Conservation (phyloP, 1,140 invertebrate species). For the Drosophila hydei region DNA sequence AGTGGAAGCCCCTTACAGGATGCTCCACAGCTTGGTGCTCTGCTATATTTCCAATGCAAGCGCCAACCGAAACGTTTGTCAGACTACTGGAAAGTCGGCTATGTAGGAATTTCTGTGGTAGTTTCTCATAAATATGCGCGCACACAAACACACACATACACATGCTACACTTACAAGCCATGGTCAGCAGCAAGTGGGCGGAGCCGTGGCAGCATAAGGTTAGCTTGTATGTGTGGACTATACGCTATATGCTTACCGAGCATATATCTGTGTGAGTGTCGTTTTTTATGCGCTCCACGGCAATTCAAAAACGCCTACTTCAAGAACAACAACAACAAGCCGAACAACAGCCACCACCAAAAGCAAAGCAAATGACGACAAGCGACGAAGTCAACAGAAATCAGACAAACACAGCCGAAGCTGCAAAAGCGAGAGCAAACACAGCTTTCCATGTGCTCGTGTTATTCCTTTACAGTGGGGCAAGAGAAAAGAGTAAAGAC, state of each 20-base stretch:
- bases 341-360: slow-evolving; percentile 55
- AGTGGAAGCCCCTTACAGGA: slow-evolving; percentile 59
- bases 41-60: slow-evolving; percentile 43
- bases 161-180: slow-evolving; percentile 33
- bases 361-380: slow-evolving; percentile 24
- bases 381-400: slow-evolving; percentile 28
- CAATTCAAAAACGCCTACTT: slow-evolving; percentile 83
- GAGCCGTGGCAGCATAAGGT: slow-evolving; percentile 76
- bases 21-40: slow-evolving; percentile 14
- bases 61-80: slow-evolving; percentile 62
- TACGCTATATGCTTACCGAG: slow-evolving; percentile 28
- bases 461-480: slow-evolving; percentile 60
- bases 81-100: slow-evolving; percentile 65
- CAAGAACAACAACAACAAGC: slow-evolving; percentile 57
- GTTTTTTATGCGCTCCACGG: slow-evolving; percentile 78
- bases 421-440: slow-evolving; percentile 24
- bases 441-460: slow-evolving; percentile 37
- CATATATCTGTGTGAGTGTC: slow-evolving; percentile 40
- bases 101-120: slow-evolving; percentile 74
- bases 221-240: slow-evolving; percentile 43
- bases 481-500: not conserved
- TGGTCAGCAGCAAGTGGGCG: slow-evolving; percentile 75
- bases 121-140: slow-evolving; percentile 76
- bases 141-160: slow-evolving; percentile 44
- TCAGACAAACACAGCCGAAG: slow-evolving; percentile 29